Evolutionary conservation across 1,140 invertebrate genomes (phyloP).

Genomic region (Bombus haemorrhoidalis): DNA sequence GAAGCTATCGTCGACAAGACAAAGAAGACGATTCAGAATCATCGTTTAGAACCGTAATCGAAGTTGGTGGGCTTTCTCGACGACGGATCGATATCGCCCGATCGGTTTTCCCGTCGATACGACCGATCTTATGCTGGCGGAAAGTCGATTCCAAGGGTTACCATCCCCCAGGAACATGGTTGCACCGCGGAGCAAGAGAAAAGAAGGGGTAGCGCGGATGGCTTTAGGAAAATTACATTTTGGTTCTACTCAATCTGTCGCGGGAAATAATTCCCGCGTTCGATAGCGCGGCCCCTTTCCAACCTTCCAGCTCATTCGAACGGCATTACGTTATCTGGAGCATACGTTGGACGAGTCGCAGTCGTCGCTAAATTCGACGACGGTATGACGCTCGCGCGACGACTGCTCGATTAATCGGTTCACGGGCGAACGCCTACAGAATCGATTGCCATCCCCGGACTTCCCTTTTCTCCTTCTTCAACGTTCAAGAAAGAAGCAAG

Average conservation of each 20-base stretch:
- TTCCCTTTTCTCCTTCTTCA: too few relatives aligned
- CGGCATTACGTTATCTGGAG: conserved; percentile 51
- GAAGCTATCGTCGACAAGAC: not conserved
- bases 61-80: not conserved
- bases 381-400: conserved; percentile 9
- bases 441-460: conserved; percentile 23
- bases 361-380: conserved; percentile 35
- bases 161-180: conserved; percentile 37
- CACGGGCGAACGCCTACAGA: conserved; percentile 31
- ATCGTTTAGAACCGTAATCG: not conserved
- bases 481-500: too few relatives aligned
- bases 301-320: conserved; percentile 44
- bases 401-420: conserved; percentile 48
- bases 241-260: conserved; percentile 60
- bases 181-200: not conserved
- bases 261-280: conserved; percentile 57
- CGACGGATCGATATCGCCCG: conserved; percentile 37
- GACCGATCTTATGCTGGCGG: conserved; percentile 24
- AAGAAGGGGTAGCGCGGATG: conserved; percentile 11
- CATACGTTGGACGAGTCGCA: conserved; percentile 11
- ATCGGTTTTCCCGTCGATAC: conserved; percentile 33
- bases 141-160: conserved; percentile 53
- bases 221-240: conserved; percentile 69
- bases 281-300: conserved; percentile 15
- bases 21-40: not conserved